A percentile compares a stretch with the other conserved stretches of the same genome.
Conservation (phyloP, 2,888 invertebrate species). For the Drosophila algonquin region DNA sequence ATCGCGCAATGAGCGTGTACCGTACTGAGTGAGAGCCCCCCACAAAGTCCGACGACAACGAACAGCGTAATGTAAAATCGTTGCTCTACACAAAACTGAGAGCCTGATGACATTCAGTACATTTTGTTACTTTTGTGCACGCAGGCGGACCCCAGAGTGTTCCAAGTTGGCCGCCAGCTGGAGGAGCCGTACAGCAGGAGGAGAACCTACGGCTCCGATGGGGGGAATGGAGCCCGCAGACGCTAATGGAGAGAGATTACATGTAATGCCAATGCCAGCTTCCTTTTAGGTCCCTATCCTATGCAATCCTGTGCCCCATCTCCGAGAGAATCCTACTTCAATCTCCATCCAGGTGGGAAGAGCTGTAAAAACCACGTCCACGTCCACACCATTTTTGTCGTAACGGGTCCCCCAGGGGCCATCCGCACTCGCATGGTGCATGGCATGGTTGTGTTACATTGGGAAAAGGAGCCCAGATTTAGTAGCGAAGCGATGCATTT, state of each 20-base stretch:
- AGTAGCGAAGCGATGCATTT: conserved; percentile 77
- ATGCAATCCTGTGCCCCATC: neutral
- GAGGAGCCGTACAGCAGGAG: conserved; percentile 1
- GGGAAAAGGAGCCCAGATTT: conserved; percentile 84
- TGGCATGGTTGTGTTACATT: conserved; percentile 84
- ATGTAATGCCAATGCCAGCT: neutral
- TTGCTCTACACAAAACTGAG: conserved; percentile 72
- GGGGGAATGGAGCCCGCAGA: conserved; percentile 21
- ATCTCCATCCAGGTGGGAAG: neutral
- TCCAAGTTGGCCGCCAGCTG: neutral
- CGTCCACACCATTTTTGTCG: conserved; percentile 60
- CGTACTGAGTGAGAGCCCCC: conserved; percentile 64
- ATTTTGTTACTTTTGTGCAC: conserved; percentile 83
- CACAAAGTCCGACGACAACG: conserved; percentile 40
- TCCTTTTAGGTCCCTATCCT: conserved; percentile 3
- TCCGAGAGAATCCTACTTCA: conserved; percentile 17
- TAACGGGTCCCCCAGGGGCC: conserved; percentile 69
- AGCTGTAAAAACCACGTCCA: conserved; percentile 28
- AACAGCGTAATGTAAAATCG: conserved; percentile 83
- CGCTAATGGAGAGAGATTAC: neutral
- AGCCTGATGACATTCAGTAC: conserved; percentile 84
- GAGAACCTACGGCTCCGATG: neutral
- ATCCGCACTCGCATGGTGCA: conserved; percentile 84
- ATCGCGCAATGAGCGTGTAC: conserved; percentile 74
- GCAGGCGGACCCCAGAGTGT: conserved; percentile 47